A percentile compares a stretch with the other conserved stretches of the same genome.
phyloP scores from a whole-genome alignment of 2,797 vertebrate species.

The Xenentodon cancila region DNA sequence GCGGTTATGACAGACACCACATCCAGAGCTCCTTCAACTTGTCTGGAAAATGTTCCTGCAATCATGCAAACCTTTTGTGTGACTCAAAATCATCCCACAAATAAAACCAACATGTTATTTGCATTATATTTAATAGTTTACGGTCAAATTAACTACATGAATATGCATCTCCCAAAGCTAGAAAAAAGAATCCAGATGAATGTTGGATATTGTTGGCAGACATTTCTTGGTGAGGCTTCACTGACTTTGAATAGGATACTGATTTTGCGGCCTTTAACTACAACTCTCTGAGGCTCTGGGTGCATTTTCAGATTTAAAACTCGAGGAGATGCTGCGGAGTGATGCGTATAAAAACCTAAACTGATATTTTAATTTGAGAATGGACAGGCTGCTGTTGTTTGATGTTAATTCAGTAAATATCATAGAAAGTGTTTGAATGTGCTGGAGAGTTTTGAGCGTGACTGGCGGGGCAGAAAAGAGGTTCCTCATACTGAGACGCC shows the following conservation, averaged over 20 bases:
- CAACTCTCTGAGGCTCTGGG: conserved; percentile 2
- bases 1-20: conserved; percentile 60
- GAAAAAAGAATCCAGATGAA: conserved; percentile 48
- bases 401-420: conserved; percentile 20
- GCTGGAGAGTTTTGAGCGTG: neutral
- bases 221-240: conserved; percentile 50
- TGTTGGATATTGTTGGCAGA: conserved; percentile 37
- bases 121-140: conserved; percentile 57
- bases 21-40: conserved; percentile 48
- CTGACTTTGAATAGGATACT: conserved; percentile 43
- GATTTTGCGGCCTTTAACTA: conserved; percentile 46
- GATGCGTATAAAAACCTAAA: conserved; percentile 31
- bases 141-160: conserved; percentile 55
- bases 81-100: conserved; percentile 46
- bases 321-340: conserved; percentile 9
- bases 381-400: conserved; percentile 18
- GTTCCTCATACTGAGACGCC: neutral
- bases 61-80: conserved; percentile 51
- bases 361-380: conserved; percentile 7
- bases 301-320: conserved; percentile 18
- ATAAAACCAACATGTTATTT: conserved; percentile 66
- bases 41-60: conserved; percentile 59
- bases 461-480: neutral
- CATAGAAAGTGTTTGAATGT: neutral
- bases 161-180: conserved; percentile 39